Conservation (phyloP, 2,797 vertebrate species). For the Oreochromis mossambicus region DNA sequence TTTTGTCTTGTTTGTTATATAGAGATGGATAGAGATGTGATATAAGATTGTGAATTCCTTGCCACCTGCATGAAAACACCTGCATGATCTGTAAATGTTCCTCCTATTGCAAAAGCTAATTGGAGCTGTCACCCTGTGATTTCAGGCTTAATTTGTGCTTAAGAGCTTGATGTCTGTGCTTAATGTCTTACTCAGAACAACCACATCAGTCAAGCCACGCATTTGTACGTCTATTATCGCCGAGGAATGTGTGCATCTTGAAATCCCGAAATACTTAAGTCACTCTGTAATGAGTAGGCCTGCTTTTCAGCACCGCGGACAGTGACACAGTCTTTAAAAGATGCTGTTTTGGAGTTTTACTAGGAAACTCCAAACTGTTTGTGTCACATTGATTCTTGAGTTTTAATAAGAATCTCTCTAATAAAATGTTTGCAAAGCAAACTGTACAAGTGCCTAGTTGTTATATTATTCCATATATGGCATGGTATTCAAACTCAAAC, state of each 20-base stretch:
- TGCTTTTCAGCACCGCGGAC: background rate
- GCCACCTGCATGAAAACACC: background rate
- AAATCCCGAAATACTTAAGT: background rate
- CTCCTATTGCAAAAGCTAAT: constrained; percentile 12
- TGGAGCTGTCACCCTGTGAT: constrained; percentile 18
- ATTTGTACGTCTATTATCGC: background rate
- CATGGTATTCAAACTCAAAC: background rate
- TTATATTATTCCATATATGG: background rate
- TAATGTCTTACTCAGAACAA: constrained; percentile 18
- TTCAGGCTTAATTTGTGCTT: constrained; percentile 27
- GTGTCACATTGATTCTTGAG: background rate
- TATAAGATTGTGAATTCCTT: background rate
- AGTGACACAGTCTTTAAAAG: background rate
- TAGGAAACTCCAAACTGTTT: background rate
- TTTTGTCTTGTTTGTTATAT: constrained; percentile 15
- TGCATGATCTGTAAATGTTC: background rate
- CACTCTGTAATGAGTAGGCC: background rate
- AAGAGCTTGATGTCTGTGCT: constrained; percentile 9
- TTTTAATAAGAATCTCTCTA: background rate
- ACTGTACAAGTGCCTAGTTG: background rate
- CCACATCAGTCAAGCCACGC: background rate
- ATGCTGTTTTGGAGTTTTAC: background rate
- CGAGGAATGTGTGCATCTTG: background rate
- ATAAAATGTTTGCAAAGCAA: background rate
- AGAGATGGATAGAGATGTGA: background rate